Percentiles rank a stretch among this genome's conserved stretches.
phyloP scores from a whole-genome alignment of 2,888 invertebrate genomes.

The Folsomia manolachei region DNA sequence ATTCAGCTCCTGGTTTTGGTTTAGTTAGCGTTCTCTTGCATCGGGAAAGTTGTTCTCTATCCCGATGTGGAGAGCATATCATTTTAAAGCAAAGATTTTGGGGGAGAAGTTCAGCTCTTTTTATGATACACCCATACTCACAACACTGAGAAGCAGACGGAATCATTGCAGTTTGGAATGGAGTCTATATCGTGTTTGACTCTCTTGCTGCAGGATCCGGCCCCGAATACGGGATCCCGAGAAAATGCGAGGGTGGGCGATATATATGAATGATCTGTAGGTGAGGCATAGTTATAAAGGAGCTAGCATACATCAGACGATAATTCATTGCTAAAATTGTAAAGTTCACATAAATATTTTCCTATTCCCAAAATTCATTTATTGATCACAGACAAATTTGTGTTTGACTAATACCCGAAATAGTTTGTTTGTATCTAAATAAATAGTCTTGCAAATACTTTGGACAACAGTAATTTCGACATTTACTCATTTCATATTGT shows the following conservation, averaged over 20 bases:
- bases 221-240: conserved; percentile 9
- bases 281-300: no score
- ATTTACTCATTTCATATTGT: no score
- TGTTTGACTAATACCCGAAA: no score
- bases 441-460: no score
- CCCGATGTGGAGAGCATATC: conserved; percentile 1
- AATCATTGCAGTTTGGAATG: neutral
- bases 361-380: no score
- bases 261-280: neutral
- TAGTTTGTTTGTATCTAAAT: no score
- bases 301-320: neutral
- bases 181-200: neutral
- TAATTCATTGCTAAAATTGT: no score
- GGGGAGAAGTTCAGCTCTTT: conserved; percentile 7
- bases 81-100: conserved; percentile 14
- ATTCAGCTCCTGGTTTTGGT: neutral
- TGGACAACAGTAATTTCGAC: no score
- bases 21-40: neutral
- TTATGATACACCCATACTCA: conserved; percentile 4
- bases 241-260: neutral
- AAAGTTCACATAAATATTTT: no score
- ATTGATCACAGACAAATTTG: no score
- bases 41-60: neutral
- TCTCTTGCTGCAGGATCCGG: neutral
- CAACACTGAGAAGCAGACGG: neutral